These are phyloP conservation scores for Ectemnius continuus DNA, from an alignment of 2,888 invertebrate genomes.

Conservation along the genomic window DNA sequence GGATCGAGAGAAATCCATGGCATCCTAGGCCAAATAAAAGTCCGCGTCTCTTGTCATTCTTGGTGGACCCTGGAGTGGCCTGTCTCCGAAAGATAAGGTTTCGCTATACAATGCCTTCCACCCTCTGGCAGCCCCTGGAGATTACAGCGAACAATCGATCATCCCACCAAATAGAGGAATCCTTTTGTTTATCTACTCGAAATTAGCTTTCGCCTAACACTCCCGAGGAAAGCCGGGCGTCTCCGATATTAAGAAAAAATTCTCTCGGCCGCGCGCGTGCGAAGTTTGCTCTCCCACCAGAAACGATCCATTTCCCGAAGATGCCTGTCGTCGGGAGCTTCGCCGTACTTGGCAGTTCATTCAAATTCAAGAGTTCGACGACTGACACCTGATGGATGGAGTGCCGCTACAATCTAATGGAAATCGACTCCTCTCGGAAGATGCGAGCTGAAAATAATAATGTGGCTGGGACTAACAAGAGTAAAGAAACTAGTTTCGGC, in stretches of 20 bases:
- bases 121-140: constrained; percentile 27
- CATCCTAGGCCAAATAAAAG: constrained; percentile 54
- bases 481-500: no score
- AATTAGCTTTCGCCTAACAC: constrained; percentile 53
- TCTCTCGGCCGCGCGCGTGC: no score
- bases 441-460: background rate
- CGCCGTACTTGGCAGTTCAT: no score
- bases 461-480: no score
- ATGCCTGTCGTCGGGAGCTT: no score
- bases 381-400: no score
- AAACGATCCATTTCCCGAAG: background rate
- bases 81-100: constrained; percentile 61
- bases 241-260: no score
- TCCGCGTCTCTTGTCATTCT: constrained; percentile 15
- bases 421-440: background rate
- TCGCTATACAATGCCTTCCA: constrained; percentile 36
- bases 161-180: constrained; percentile 55
- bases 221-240: no score
- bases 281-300: no score
- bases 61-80: constrained; percentile 36
- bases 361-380: no score
- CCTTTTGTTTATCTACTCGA: constrained; percentile 56
- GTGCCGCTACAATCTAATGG: no score
- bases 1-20: constrained; percentile 36
- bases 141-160: constrained; percentile 59